Conservation (phyloP, 2,113 vertebrate species). For the Pseudopipra pipra region DNA sequence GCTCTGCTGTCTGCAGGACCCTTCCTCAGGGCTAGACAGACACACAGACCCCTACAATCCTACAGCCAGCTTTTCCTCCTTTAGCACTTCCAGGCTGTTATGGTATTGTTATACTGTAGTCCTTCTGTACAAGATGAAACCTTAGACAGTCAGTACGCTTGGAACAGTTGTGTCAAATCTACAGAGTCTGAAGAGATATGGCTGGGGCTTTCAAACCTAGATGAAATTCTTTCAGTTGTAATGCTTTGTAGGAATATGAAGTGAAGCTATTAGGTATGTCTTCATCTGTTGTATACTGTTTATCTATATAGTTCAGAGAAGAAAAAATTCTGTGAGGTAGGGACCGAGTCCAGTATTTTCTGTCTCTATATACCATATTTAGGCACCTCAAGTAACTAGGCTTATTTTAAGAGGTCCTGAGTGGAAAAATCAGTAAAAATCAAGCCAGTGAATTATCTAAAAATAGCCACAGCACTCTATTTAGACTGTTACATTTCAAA, state of each 20-base stretch:
- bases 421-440: background rate
- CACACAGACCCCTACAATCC: background rate
- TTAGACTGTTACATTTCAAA: background rate
- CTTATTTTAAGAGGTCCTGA: background rate
- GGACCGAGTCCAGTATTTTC: background rate
- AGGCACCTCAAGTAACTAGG: background rate
- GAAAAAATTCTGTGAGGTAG: background rate
- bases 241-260: background rate
- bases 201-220: background rate
- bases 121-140: background rate
- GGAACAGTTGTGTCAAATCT: background rate
- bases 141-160: background rate
- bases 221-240: background rate
- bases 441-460: background rate
- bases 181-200: background rate
- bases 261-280: background rate
- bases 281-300: background rate
- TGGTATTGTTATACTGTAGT: fast-evolving
- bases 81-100: background rate
- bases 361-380: background rate
- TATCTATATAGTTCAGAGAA: background rate
- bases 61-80: background rate
- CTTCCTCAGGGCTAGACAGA: background rate
- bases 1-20: background rate
- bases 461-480: background rate